phyloP scores from a whole-genome alignment of 2,888 invertebrate genomes.

The Cylindroiulus punctatus region DNA sequence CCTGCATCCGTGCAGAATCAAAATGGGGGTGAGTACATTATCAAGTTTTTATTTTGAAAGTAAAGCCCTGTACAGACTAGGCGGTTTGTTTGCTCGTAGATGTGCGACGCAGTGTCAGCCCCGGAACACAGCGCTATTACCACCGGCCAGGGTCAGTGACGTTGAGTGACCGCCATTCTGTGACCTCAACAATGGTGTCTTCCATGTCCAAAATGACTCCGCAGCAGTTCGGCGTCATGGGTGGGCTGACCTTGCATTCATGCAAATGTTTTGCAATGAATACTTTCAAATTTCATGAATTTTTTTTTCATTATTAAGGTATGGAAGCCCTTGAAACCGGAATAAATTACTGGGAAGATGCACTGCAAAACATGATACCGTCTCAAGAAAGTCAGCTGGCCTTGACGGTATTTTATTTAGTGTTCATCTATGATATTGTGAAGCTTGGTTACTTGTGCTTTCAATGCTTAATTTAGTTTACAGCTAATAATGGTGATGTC shows the following conservation, averaged over 20 bases:
- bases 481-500: too few relatives aligned
- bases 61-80: neutral
- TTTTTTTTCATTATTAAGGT: constrained; percentile 69
- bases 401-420: constrained; percentile 54
- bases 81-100: constrained; percentile 31
- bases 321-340: constrained; percentile 93
- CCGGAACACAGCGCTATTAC: constrained; percentile 48
- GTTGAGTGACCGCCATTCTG: constrained; percentile 60
- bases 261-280: neutral
- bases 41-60: neutral
- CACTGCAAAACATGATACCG: constrained; percentile 77
- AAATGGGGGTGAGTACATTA: constrained; percentile 48
- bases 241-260: constrained; percentile 67
- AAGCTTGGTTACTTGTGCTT: neutral
- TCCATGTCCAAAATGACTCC: constrained; percentile 75
- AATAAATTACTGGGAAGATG: constrained; percentile 95
- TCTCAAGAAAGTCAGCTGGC: constrained; percentile 51
- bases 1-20: constrained; percentile 46
- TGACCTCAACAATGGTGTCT: constrained; percentile 63
- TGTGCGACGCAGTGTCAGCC: constrained; percentile 55
- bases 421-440: neutral
- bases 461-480: too few relatives aligned
- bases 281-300: too few relatives aligned
- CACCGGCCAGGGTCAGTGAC: constrained; percentile 60
- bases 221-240: constrained; percentile 89